A percentile compares a stretch with the other conserved stretches of the same genome.
These are phyloP conservation scores for Caerostris extrusa DNA, from an alignment of 1,140 invertebrate species.

Conservation along the genomic window DNA sequence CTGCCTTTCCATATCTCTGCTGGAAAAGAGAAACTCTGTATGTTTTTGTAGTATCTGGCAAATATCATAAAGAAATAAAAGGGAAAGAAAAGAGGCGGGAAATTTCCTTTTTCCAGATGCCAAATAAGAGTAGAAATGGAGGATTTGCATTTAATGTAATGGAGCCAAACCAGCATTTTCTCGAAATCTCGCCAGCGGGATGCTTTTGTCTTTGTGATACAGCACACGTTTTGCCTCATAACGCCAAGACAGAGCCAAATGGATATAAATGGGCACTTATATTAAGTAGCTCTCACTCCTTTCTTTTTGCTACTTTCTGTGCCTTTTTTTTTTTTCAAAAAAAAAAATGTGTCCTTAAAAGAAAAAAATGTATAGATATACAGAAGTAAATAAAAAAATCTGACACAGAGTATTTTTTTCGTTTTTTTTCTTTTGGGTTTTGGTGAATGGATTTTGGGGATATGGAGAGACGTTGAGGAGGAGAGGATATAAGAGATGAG, in stretches of 20 bases:
- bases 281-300: conserved; percentile 69
- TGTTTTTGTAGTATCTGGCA: conserved; percentile 13
- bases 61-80: neutral
- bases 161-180: conserved; percentile 71
- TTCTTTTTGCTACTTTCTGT: neutral
- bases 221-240: conserved; percentile 75
- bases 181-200: conserved; percentile 71
- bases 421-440: conserved; percentile 19
- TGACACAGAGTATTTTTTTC: conserved; percentile 32
- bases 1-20: neutral
- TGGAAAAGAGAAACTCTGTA: neutral
- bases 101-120: conserved; percentile 52
- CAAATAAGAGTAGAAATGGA: neutral
- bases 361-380: conserved; percentile 38
- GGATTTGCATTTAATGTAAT: conserved; percentile 76
- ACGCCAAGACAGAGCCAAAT: conserved; percentile 75
- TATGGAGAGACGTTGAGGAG: neutral
- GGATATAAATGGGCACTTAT: conserved; percentile 75
- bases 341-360: conserved; percentile 23
- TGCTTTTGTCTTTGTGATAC: conserved; percentile 73
- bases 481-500: conserved; percentile 38
- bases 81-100: conserved; percentile 1
- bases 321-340: conserved; percentile 8
- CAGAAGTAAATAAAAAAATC: conserved; percentile 30
- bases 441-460: conserved; percentile 62